Evolutionary conservation across 1,140 invertebrate genomes (phyloP).

Genomic region (Eubasilissa regina): DNA sequence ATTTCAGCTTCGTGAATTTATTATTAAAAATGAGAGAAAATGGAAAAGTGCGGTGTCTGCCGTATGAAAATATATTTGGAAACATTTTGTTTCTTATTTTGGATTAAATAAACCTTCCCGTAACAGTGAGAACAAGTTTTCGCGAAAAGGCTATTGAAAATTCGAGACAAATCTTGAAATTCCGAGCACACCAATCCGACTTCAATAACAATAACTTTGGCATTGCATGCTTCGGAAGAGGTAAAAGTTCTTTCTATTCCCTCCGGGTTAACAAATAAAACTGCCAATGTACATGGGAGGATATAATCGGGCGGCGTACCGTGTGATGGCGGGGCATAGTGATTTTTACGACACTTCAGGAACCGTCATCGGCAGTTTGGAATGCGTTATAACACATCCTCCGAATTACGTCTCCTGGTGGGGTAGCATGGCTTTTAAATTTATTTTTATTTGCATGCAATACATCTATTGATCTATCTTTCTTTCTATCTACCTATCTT

Average conservation of each 20-base stretch:
- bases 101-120: too few relatives aligned
- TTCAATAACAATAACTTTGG: constrained; percentile 52
- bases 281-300: constrained; percentile 55
- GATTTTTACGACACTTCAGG: constrained; percentile 57
- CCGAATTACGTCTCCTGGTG: constrained; percentile 9
- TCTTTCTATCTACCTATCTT: too few relatives aligned
- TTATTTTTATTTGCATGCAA: constrained; percentile 40
- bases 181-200: constrained; percentile 27
- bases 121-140: too few relatives aligned
- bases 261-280: constrained; percentile 56
- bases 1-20: constrained; percentile 40
- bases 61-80: too few relatives aligned
- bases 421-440: constrained; percentile 38
- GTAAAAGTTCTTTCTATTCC: constrained; percentile 53
- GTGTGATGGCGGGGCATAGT: constrained; percentile 51
- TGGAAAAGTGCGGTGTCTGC: not conserved
- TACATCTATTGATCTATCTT: too few relatives aligned
- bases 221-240: constrained; percentile 19
- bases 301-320: constrained; percentile 9
- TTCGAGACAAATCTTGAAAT: constrained; percentile 13
- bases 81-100: too few relatives aligned
- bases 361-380: constrained; percentile 50
- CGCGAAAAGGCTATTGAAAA: too few relatives aligned
- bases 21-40: constrained; percentile 36
- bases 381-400: constrained; percentile 44